Conservation (phyloP, 2,797 vertebrate genomes). For the Sebastes cheni region DNA sequence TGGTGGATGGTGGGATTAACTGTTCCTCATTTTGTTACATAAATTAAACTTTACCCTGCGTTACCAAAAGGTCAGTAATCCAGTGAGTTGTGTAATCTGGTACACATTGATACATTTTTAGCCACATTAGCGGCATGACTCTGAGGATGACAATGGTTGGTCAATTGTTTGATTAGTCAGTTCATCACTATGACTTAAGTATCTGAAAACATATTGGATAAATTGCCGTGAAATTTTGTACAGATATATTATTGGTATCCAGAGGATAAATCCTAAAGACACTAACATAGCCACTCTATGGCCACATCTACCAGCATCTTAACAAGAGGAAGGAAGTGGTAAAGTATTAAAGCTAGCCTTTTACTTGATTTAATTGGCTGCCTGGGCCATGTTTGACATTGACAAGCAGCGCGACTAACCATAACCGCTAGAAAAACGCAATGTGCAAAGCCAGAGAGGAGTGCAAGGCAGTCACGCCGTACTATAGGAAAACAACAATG, state of each 20-base stretch:
- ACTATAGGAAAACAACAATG: no score
- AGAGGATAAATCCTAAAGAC: not conserved
- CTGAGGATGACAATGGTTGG: not conserved
- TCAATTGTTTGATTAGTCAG: not conserved
- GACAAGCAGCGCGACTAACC: no score
- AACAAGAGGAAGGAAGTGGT: no score
- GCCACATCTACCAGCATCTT: no score
- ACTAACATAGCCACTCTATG: no score
- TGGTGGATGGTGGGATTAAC: not conserved
- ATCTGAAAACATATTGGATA: not conserved
- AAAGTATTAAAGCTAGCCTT: no score
- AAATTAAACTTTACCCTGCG: not conserved
- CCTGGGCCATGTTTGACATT: no score
- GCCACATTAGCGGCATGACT: not conserved
- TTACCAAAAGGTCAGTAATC: not conserved
- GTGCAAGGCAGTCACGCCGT: no score
- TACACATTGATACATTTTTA: not conserved
- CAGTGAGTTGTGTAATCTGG: not conserved
- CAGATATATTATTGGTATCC: not conserved
- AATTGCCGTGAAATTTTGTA: not conserved
- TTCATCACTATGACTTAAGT: not conserved
- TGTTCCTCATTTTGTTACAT: not conserved
- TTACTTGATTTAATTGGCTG: no score
- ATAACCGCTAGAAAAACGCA: no score
- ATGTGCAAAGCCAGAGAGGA: no score